phyloP scores from a whole-genome alignment of 2,888 invertebrate genomes.

The Ypsolopha sequella region DNA sequence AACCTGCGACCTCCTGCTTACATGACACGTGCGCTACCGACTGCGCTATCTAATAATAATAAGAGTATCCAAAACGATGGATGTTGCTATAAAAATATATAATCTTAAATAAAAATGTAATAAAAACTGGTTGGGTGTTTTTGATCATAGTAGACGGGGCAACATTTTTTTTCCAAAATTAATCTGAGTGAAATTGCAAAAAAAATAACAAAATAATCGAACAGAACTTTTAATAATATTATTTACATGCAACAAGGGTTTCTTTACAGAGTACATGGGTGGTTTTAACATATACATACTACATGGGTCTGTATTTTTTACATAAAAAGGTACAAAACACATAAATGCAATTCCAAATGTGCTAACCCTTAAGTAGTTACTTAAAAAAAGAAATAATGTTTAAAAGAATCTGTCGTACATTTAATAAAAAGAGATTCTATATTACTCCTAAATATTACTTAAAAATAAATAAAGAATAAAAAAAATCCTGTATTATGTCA shows the following conservation, averaged over 20 bases:
- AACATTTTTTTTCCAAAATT: neutral
- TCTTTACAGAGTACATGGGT: constrained; percentile 3
- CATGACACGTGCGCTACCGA: too few relatives aligned
- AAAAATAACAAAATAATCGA: constrained; percentile 26
- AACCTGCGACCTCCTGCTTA: too few relatives aligned
- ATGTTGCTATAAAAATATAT: too few relatives aligned
- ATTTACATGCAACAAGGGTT: constrained; percentile 21
- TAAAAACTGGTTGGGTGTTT: too few relatives aligned
- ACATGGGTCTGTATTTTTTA: neutral
- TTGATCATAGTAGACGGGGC: too few relatives aligned
- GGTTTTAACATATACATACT: neutral
- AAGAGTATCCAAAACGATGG: neutral
- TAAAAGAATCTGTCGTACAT: neutral
- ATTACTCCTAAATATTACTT: constrained; percentile 7
- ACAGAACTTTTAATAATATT: constrained; percentile 46
- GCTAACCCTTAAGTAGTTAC: neutral
- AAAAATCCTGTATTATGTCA: constrained; percentile 14
- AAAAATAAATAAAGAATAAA: constrained; percentile 4
- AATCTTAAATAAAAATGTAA: too few relatives aligned
- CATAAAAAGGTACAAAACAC: constrained; percentile 18
- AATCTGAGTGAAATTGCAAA: constrained; percentile 10
- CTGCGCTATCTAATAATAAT: neutral
- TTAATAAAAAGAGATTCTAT: neutral
- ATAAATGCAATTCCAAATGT: constrained; percentile 34
- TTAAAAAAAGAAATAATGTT: constrained; percentile 16